Conservation (phyloP, 1,140 invertebrate genomes). For the Pteromalus puparum region DNA sequence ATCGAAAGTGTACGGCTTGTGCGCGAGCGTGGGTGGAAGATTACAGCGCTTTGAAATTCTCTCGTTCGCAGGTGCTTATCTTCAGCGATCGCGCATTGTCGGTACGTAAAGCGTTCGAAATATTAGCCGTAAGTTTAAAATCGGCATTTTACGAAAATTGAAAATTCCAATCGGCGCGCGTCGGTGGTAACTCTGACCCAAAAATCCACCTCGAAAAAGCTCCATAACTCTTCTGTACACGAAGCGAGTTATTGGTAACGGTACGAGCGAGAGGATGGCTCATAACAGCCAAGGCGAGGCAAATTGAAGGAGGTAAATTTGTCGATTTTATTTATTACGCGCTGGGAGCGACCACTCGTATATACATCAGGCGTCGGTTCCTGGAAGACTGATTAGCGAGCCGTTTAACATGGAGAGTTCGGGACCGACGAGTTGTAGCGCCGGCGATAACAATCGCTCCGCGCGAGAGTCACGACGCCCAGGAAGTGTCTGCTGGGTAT, state of each 20-base stretch:
- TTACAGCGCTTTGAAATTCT: no score
- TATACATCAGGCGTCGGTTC: constrained; percentile 38
- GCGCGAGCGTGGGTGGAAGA: no score
- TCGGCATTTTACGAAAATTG: no score
- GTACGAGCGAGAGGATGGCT: neutral
- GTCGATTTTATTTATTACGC: constrained; percentile 54
- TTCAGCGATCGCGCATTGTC: no score
- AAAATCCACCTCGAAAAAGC: no score
- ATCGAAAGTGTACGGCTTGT: no score
- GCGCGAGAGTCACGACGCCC: constrained; percentile 43
- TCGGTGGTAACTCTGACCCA: no score
- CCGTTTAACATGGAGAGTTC: constrained; percentile 23
- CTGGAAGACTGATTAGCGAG: constrained; percentile 59
- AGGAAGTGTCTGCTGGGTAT: constrained; percentile 45
- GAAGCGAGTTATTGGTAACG: neutral
- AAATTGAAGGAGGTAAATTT: constrained; percentile 31
- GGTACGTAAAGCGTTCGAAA: no score
- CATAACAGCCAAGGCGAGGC: neutral
- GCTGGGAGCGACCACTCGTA: constrained; percentile 46
- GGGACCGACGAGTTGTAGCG: constrained; percentile 14
- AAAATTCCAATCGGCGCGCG: no score
- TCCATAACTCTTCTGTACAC: no score
- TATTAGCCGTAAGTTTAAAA: no score
- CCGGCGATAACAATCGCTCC: constrained; percentile 60
- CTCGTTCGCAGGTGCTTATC: no score